Percentiles rank a stretch among this genome's conserved stretches.
These are phyloP conservation scores for Hippotragus niger DNA, from an alignment of 2,113 vertebrate genomes.

Conservation along the genomic window DNA sequence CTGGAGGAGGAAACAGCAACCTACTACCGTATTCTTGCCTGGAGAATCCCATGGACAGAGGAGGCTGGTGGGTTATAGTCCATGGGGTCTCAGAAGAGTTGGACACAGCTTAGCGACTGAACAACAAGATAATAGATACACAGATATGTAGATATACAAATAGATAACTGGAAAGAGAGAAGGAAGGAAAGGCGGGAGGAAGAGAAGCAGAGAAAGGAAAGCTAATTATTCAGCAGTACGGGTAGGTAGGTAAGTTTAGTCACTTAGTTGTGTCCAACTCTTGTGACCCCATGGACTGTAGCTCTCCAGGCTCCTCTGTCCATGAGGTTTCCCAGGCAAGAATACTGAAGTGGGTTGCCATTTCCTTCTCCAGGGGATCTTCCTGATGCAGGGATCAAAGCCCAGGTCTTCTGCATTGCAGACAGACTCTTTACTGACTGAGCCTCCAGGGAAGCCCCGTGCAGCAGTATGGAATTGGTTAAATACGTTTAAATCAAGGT, in stretches of 20 bases:
- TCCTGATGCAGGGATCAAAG: accelerated
- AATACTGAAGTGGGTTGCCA: not conserved
- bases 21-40: not conserved
- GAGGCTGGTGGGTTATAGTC: not conserved
- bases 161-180: not conserved
- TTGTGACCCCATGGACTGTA: not conserved
- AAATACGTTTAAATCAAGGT: not conserved
- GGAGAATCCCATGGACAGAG: not conserved
- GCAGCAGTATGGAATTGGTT: not conserved
- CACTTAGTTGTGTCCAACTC: not conserved
- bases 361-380: not conserved
- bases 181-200: not conserved
- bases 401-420: not conserved
- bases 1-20: not conserved
- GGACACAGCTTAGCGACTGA: not conserved
- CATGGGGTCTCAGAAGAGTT: not conserved
- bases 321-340: not conserved
- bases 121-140: not conserved
- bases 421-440: not conserved
- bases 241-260: not conserved
- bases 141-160: not conserved
- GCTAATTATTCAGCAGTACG: not conserved
- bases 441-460: not conserved
- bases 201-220: not conserved
- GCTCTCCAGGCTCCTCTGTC: not conserved